Base-by-base conservation (phyloP, 2,888 invertebrate species). In the Lepidochitona cinerea region DNA sequence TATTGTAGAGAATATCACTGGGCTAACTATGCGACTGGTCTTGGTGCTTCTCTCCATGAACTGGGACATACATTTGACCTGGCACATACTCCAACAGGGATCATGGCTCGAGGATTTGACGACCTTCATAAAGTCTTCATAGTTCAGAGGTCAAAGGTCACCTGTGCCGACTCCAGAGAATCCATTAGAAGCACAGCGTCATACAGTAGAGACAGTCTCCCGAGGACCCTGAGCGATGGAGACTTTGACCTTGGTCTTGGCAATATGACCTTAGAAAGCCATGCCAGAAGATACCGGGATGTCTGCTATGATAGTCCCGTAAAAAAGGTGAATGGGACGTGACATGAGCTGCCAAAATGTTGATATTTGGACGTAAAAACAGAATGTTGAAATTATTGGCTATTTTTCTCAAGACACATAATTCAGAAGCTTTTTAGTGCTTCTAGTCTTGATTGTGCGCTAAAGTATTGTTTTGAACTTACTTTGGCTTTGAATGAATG, bases 31-130 rank as follows among this genome's bases (percentile, higher is more conserved):
- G 95, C 97, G 23, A 96, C 97, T 6, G 96, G 96, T 26, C 91
- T 98, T 53, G 98, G 98, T 23, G 95, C 97, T 23, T 95, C 96
- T 9, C 94, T 97, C 53, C 98, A 98, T 90, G 98, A 98, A 92
- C 92, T 98, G 66, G 96, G 96, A 23, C 98, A 98, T 89, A 96
- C 96, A 0, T 97, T 98, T 90, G 97, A 97, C 91, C 93, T 98
- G 73, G 97, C 97, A 0, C 98, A 98, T 89, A 95, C 96, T 0
- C 93, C 94, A 82, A 94, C 95, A 81, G 98, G 98, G 26, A 95
- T 98, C 74, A 98, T 98, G 98, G 96, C 96, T 7, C 81, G 90
- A 5, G 90, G 90, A 18, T 90, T 90, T 81, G 90, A 90, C 78
- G 90, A 90, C 79, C 82, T 90, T 49, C 84, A 90, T 70, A 85